phyloP scores from a whole-genome alignment of 2,888 invertebrate species.

The Eilema caniola region DNA sequence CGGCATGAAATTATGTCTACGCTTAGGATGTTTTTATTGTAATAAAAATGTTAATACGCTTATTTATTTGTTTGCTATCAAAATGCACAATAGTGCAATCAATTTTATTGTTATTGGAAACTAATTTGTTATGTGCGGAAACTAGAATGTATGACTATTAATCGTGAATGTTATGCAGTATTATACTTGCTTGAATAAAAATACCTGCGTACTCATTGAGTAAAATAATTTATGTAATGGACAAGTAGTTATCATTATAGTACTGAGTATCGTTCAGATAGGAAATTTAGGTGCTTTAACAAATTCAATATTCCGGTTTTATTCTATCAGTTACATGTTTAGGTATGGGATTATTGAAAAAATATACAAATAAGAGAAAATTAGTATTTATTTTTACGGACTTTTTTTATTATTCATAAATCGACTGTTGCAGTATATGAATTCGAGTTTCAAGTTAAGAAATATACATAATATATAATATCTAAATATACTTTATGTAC shows the following conservation, averaged over 20 bases:
- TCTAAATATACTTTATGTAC: slow-evolving; percentile 87
- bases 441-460: slow-evolving; percentile 86
- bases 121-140: neutral
- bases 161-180: too few relatives aligned
- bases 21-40: too few relatives aligned
- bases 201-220: neutral
- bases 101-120: neutral
- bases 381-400: slow-evolving; percentile 67
- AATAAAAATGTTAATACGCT: too few relatives aligned
- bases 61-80: too few relatives aligned
- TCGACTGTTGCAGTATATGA: slow-evolving; percentile 86
- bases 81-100: too few relatives aligned
- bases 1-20: too few relatives aligned
- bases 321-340: neutral
- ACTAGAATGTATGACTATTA: too few relatives aligned
- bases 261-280: neutral
- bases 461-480: slow-evolving; percentile 87
- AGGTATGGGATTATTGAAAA: slow-evolving; percentile 34
- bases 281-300: neutral
- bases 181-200: too few relatives aligned
- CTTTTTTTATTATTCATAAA: slow-evolving; percentile 81
- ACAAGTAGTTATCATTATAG: neutral
- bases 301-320: neutral
- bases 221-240: neutral
- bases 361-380: slow-evolving; percentile 56